phyloP scores from a whole-genome alignment of 1,140 invertebrate genomes.

The Coelopa frigida region DNA sequence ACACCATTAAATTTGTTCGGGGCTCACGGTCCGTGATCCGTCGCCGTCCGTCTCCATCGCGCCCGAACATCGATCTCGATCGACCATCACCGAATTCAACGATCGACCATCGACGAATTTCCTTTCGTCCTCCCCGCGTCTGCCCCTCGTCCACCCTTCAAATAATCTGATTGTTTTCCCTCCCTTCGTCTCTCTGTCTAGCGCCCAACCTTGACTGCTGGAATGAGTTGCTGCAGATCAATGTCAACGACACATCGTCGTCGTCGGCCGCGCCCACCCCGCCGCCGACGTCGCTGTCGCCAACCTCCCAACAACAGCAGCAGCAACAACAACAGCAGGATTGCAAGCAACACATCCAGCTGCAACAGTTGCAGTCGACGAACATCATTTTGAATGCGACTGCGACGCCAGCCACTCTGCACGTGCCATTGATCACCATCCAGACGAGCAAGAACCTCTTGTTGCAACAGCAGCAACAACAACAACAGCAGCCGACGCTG shows the following conservation, averaged over 20 bases:
- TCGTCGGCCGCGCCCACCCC: constrained; percentile 25
- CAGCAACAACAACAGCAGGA: constrained; percentile 13
- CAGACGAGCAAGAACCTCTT: constrained; percentile 32
- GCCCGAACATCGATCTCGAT: too few relatives aligned
- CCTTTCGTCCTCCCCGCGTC: too few relatives aligned
- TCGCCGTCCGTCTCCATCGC: too few relatives aligned
- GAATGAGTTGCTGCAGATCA: constrained; percentile 41
- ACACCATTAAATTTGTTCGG: too few relatives aligned
- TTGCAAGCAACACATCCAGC: constrained; percentile 18
- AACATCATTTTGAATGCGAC: too few relatives aligned
- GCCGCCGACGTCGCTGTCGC: constrained; percentile 13
- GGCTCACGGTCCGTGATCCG: too few relatives aligned
- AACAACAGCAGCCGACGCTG: constrained; percentile 15
- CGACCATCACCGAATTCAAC: neutral
- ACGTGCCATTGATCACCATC: constrained; percentile 41
- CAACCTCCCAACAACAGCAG: constrained; percentile 24
- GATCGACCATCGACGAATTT: too few relatives aligned
- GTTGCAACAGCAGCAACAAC: constrained; percentile 20
- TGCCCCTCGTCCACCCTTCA: too few relatives aligned
- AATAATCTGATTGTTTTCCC: constrained; percentile 4
- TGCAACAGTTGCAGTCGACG: constrained; percentile 21
- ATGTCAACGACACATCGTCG: constrained; percentile 21
- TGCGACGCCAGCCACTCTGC: too few relatives aligned
- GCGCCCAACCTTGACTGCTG: constrained; percentile 37
- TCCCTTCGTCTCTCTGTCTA: constrained; percentile 9